Conservation (phyloP, 2,113 vertebrate species). For the Platysteira castanea region DNA sequence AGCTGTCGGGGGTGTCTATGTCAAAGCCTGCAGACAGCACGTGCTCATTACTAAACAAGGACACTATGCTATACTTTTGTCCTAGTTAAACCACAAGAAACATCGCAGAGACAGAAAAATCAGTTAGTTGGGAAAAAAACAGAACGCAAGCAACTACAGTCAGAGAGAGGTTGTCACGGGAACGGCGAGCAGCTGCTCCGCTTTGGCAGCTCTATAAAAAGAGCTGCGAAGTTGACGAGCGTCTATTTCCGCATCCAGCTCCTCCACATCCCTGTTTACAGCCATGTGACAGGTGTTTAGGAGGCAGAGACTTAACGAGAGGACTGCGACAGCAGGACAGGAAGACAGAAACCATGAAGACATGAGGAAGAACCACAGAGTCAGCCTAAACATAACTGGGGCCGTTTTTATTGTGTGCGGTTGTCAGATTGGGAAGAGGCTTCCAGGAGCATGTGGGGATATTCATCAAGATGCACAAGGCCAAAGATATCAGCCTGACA, state of each 20-base stretch:
- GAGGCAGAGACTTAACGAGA: slow-evolving; percentile 30
- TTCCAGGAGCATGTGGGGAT: background rate
- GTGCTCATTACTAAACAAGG: slow-evolving; percentile 91
- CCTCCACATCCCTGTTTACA: slow-evolving; percentile 32
- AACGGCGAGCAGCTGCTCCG: slow-evolving; percentile 59
- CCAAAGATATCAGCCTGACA: background rate
- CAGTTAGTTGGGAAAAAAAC: slow-evolving; percentile 75
- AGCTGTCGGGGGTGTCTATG: slow-evolving; percentile 93
- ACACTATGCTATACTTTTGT: slow-evolving; percentile 92
- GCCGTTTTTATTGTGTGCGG: background rate
- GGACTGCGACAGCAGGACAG: slow-evolving; percentile 13
- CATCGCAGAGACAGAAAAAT: slow-evolving; percentile 80
- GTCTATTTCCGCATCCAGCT: slow-evolving; percentile 50
- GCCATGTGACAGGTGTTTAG: slow-evolving; percentile 21
- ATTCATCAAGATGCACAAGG: background rate
- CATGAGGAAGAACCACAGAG: background rate
- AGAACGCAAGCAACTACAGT: slow-evolving; percentile 68
- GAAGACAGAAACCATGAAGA: slow-evolving; percentile 37
- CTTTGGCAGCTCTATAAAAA: slow-evolving; percentile 56
- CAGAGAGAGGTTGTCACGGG: slow-evolving; percentile 71
- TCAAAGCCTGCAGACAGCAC: slow-evolving; percentile 98
- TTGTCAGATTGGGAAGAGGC: background rate
- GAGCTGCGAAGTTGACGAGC: slow-evolving; percentile 34
- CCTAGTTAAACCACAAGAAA: slow-evolving; percentile 84
- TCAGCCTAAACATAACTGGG: background rate